Percentiles rank a stretch among this genome's conserved stretches.
Evolutionary conservation across 2,888 invertebrate species (phyloP).

Genomic region (Stegana nigrithorax): DNA sequence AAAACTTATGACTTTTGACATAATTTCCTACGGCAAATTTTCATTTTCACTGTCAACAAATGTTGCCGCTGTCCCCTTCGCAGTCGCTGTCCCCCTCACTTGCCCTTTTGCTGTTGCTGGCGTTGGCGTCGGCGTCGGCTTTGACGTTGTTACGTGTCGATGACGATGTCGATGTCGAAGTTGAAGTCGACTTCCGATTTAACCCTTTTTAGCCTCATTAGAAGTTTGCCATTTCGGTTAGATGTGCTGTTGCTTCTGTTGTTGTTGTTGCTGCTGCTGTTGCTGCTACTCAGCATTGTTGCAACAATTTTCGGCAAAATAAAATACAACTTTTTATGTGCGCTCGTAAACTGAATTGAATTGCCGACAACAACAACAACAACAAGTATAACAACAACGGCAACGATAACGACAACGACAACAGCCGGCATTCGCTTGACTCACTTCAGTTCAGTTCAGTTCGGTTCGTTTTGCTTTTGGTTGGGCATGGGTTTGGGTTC

Average conservation of each 20-base stretch:
- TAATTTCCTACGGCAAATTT: neutral
- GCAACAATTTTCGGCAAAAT: slow-evolving; percentile 44
- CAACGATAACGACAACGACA: neutral
- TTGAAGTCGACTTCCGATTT: slow-evolving; percentile 14
- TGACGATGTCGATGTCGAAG: neutral
- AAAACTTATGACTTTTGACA: neutral
- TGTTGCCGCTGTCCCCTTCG: neutral
- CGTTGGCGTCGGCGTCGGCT: neutral
- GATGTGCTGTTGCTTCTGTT: neutral
- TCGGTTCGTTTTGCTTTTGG: slow-evolving; percentile 19
- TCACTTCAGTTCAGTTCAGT: no score
- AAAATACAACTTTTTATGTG: slow-evolving; percentile 64
- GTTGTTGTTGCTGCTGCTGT: slow-evolving; percentile 13
- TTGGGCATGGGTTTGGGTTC: slow-evolving; percentile 20
- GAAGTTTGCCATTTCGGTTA: no score
- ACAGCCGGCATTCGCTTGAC: neutral
- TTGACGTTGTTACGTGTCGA: slow-evolving; percentile 13
- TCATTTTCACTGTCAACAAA: neutral
- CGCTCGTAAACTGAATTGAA: slow-evolving; percentile 65
- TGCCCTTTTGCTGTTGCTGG: no score
- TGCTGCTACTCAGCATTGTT: slow-evolving; percentile 29
- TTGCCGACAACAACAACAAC: slow-evolving; percentile 43
- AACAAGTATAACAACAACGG: no score
- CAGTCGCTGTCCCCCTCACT: no score
- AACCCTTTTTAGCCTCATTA: slow-evolving; percentile 52